Percentiles rank a stretch among this genome's conserved stretches.
phyloP scores from a whole-genome alignment of 2,888 invertebrate species.

The Pheosia tremula region DNA sequence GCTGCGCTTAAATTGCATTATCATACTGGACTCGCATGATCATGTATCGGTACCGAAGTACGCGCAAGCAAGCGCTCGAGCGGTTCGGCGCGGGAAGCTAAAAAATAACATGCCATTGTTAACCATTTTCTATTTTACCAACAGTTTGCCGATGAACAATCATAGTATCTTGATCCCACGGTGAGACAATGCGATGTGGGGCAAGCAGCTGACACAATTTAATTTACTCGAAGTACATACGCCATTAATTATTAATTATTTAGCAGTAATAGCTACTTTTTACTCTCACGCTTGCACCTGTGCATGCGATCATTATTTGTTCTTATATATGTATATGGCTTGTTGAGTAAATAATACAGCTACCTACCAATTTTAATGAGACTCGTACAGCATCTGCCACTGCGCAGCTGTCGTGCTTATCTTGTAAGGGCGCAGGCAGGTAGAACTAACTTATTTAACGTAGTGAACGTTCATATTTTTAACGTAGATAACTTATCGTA shows the following conservation, averaged over 20 bases:
- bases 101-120: slow-evolving; percentile 69
- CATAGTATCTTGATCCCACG: slow-evolving; percentile 74
- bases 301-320: slow-evolving; percentile 37
- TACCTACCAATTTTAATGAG: slow-evolving; percentile 8
- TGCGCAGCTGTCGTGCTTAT: slow-evolving; percentile 47
- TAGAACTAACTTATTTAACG: background rate
- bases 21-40: slow-evolving; percentile 32
- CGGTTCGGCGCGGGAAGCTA: slow-evolving; percentile 59
- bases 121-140: slow-evolving; percentile 77
- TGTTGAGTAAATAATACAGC: background rate
- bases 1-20: slow-evolving; percentile 21
- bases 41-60: slow-evolving; percentile 9
- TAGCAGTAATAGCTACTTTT: slow-evolving; percentile 54
- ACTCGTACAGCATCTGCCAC: slow-evolving; percentile 52
- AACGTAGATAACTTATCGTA: background rate
- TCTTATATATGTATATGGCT: background rate
- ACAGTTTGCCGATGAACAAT: slow-evolving; percentile 71
- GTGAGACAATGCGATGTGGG: slow-evolving; percentile 78
- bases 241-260: slow-evolving; percentile 52
- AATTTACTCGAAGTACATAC: slow-evolving; percentile 72
- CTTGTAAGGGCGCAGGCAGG: slow-evolving; percentile 16
- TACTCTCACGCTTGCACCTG: slow-evolving; percentile 69
- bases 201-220: slow-evolving; percentile 81
- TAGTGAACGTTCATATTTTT: background rate
- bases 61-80: slow-evolving; percentile 32